Conservation (phyloP, 2,113 vertebrate species). For the Apus apus region DNA sequence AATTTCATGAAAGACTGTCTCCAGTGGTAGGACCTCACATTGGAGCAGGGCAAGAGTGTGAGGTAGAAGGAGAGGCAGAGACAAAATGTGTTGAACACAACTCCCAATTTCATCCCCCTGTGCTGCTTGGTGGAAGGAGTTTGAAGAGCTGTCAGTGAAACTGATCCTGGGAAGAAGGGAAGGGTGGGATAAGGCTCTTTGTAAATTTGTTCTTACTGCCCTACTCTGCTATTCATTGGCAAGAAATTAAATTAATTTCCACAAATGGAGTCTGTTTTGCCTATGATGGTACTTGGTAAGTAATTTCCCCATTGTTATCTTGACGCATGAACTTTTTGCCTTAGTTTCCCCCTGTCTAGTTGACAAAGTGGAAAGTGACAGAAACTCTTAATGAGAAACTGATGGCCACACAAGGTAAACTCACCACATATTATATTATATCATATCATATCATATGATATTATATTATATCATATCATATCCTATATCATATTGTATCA, state of each 20-base stretch:
- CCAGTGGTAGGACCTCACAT: fast-evolving
- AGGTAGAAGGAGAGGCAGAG: neutral
- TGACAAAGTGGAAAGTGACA: neutral
- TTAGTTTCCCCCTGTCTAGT: neutral
- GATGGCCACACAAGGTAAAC: neutral
- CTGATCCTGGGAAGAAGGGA: neutral
- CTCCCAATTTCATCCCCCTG: neutral
- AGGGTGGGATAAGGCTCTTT: fast-evolving
- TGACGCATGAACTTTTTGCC: neutral
- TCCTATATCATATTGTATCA: too few relatives aligned
- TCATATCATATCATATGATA: too few relatives aligned
- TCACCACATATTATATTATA: too few relatives aligned
- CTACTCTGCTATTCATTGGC: neutral
- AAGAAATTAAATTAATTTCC: neutral
- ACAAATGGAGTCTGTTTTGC: neutral
- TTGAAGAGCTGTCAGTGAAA: neutral
- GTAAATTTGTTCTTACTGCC: neutral
- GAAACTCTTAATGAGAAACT: neutral
- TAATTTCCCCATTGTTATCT: neutral
- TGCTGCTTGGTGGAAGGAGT: fast-evolving
- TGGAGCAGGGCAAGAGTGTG: neutral
- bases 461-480: too few relatives aligned
- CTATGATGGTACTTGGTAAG: neutral
- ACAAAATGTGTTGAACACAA: neutral
- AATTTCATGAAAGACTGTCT: neutral